Percentiles rank a stretch among this genome's conserved stretches.
Conservation (phyloP, 2,797 vertebrate species). For the Buceros bicornis region DNA sequence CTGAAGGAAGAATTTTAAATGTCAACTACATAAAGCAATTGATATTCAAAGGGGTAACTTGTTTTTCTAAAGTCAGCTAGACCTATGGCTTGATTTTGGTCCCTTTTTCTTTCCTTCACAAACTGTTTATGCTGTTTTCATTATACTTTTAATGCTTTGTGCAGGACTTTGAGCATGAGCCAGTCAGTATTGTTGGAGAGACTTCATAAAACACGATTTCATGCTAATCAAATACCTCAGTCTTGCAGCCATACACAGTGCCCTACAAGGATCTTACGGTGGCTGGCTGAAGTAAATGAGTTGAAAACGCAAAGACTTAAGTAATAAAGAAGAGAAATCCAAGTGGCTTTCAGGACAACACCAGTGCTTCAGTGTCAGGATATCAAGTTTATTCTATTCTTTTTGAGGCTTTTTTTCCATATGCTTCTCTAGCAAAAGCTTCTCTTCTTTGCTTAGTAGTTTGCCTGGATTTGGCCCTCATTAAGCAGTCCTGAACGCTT, state of each 20-base stretch:
- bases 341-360: neutral
- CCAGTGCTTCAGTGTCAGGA: neutral
- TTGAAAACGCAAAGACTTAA: neutral
- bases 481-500: neutral
- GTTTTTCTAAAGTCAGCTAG: neutral
- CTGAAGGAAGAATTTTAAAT: conserved; percentile 88
- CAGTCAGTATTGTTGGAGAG: neutral
- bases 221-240: neutral
- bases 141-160: neutral
- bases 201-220: neutral
- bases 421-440: neutral
- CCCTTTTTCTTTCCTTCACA: neutral
- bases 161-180: neutral
- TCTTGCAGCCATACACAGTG: neutral
- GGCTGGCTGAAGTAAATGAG: neutral
- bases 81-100: neutral
- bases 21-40: conserved; percentile 83
- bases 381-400: neutral
- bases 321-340: neutral
- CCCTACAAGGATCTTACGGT: neutral
- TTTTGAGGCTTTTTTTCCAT: neutral
- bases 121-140: neutral
- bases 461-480: neutral
- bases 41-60: conserved; percentile 94
- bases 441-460: neutral